Evolutionary conservation across 2,888 invertebrate species (phyloP).

Genomic region (Leptothorax acervorum): DNA sequence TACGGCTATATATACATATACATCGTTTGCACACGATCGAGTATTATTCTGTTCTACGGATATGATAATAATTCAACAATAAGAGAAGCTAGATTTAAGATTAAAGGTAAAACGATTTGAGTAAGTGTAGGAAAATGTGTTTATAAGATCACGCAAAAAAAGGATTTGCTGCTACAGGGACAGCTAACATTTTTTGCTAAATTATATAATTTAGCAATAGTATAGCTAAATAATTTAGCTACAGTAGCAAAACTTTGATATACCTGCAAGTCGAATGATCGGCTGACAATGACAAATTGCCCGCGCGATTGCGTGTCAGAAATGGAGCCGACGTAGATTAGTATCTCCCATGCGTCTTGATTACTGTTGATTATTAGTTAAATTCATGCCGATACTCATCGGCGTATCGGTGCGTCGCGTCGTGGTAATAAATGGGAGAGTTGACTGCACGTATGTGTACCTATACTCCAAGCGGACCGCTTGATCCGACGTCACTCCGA

Average conservation of each 20-base stretch:
- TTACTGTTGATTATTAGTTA: constrained; percentile 47
- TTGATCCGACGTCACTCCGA: constrained; percentile 44
- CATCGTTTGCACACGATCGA: constrained; percentile 11
- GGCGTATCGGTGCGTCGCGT: constrained; percentile 5
- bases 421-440: constrained; percentile 39
- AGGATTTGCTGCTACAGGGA: too few relatives aligned
- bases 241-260: too few relatives aligned
- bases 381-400: constrained; percentile 45
- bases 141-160: too few relatives aligned
- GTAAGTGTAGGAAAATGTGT: background rate
- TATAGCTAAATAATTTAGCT: too few relatives aligned
- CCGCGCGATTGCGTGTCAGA: constrained; percentile 7
- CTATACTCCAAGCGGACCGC: background rate
- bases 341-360: constrained; percentile 28
- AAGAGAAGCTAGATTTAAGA: background rate
- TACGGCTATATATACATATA: background rate
- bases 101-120: background rate
- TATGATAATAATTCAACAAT: background rate
- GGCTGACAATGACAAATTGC: constrained; percentile 18
- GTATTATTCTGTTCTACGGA: constrained; percentile 3
- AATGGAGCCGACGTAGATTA: constrained; percentile 27
- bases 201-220: too few relatives aligned
- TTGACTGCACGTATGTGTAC: constrained; percentile 5
- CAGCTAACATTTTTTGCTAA: too few relatives aligned
- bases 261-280: background rate